Evolutionary conservation across 2,113 vertebrate species (phyloP), one percentile per base, ranked within the genome.

Genomic region (Albula glossodonta): DNA sequence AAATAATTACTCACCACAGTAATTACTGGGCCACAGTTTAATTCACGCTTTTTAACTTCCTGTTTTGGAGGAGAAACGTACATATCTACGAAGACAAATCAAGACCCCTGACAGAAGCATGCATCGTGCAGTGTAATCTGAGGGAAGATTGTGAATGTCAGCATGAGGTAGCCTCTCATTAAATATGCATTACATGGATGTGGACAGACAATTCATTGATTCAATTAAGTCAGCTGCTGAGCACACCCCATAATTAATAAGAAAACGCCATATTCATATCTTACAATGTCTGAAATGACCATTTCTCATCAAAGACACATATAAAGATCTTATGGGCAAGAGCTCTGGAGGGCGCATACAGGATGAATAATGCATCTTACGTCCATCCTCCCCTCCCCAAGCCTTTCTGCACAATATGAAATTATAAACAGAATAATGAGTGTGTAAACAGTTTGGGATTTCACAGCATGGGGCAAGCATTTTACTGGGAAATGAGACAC

Each of bases 321-420:
- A 49, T 84, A 84, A 48, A 84, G 51, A 78, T 49, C 1, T 25
- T 56, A 77, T 80, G 22, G 77, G 70, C 77, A 84, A 77, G 70
- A 50, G 57, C 60, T 83, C 82, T 66, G 66, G 48, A 83, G 82
- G 82, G 84, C 52, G 79, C 49, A 85, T 48, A 79, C 84, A n/a
- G 51, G 51, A 84, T 84, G 66, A 50, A 53, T n/a, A 84, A 84
- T 78, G 51, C 77, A 51, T 78, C 51, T 19, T 31, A 83, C 19
- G 22, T 22, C n/a, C 10, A 41, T 74, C 70, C 8, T n/a, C 22
- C 70, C 70, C 70, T 74, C 70, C 19, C 3, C 84, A 79, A 85
- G 41, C 84, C 41, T 25, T 79, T 60, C 2, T 19, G 50, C 41
- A 0, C 50, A 50, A 66, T 66, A 66, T 15, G 6, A 51, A 22